phyloP scores from a whole-genome alignment of 1,140 invertebrate genomes.

The Antheraea mylitta region DNA sequence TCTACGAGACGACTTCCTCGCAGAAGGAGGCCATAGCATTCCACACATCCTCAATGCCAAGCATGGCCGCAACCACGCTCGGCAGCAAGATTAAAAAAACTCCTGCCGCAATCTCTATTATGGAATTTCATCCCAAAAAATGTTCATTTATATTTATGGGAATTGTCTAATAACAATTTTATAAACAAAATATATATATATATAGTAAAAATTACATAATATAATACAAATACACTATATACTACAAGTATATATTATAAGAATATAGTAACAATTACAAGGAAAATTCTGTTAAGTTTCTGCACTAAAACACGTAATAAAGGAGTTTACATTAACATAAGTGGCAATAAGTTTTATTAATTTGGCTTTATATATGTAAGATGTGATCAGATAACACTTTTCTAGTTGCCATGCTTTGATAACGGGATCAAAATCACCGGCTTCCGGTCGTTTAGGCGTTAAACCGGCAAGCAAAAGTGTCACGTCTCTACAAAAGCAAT shows the following conservation, averaged over 20 bases:
- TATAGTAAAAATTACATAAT: too few relatives aligned
- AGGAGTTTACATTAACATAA: neutral
- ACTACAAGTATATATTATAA: neutral
- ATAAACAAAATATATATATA: too few relatives aligned
- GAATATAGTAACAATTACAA: neutral
- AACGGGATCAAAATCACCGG: constrained; percentile 1
- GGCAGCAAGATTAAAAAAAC: too few relatives aligned
- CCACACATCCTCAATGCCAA: too few relatives aligned
- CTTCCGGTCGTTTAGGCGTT: constrained; percentile 11
- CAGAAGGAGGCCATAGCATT: too few relatives aligned
- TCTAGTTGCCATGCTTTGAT: constrained; percentile 5
- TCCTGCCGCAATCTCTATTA: too few relatives aligned
- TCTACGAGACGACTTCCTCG: too few relatives aligned
- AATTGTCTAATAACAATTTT: too few relatives aligned
- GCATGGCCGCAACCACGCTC: too few relatives aligned
- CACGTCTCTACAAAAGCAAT: constrained; percentile 35
- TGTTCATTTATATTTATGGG: too few relatives aligned
- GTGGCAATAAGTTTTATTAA: neutral
- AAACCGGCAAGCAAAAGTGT: constrained; percentile 21
- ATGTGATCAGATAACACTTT: neutral
- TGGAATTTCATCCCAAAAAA: too few relatives aligned
- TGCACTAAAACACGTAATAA: neutral
- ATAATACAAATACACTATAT: too few relatives aligned
- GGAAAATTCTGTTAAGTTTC: neutral
- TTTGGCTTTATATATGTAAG: neutral